Base-by-base conservation (phyloP, 2,113 vertebrate species). In the Entelurus aequoreus region DNA sequence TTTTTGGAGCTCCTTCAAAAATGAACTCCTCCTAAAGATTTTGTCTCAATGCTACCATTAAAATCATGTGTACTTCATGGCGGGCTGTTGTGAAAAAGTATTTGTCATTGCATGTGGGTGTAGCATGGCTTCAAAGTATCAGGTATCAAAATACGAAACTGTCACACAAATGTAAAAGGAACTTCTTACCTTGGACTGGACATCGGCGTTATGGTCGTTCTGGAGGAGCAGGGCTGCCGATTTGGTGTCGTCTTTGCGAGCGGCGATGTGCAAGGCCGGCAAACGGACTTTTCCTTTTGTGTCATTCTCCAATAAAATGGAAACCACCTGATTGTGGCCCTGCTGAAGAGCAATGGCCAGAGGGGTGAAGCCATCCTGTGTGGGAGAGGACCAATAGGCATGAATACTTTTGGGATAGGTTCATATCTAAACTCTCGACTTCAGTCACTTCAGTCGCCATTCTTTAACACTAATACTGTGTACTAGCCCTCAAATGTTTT, bases 251-350 rank as follows among this genome's bases (percentile, higher is more conserved):
- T 99, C 97, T 77, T 99, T 99, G 53, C 97, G 89, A 6, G 97
- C 97, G 0, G 97, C 97, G 0, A 99, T 99, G 65, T 99, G 97
- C 84, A 99, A 80, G 0, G 97, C 97, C 0, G 97, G 97, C 53
- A 99, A 88, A 8, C 97, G 88, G n/a, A 99, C 97, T 68, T 98
- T 98, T 12, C 97, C 96, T 79, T 99, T 99, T 28, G 96, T 99
- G 75, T 99, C 97, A 0, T 99, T 95, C 78, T 99, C 97, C 88
- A 99, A 75, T 15, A 99, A 87, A 64, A 99, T 87, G 14, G 97
- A 97, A 61, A 99, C 97, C 0, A 98, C 96, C 86, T 97, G 96
- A 83, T 99, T 97, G 87, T 99, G 97, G 48, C 97, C 97, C 76
- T 99, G 97, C 83, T 99, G 96, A 47, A 99, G 90, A 0, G 97